phyloP scores from a whole-genome alignment of 2,888 invertebrate species.

The Erebia ligea region DNA sequence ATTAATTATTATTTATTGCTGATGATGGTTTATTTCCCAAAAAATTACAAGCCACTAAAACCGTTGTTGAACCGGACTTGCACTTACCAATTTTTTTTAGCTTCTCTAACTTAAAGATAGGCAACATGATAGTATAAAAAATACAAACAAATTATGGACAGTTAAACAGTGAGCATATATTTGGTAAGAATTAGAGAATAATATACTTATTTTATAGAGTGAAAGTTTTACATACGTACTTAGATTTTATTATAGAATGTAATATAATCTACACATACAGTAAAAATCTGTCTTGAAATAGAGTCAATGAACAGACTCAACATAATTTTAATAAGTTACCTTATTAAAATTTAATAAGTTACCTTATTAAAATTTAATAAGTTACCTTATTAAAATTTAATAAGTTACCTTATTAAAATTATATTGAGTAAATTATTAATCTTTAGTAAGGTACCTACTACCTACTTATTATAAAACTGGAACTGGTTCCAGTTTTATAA shows the following conservation, averaged over 20 bases:
- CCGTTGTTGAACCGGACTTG: too few species aligned
- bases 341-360: background rate
- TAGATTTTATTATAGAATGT: conserved; percentile 2
- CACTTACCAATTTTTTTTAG: background rate
- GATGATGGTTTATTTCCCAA: too few species aligned
- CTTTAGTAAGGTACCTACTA: too few species aligned
- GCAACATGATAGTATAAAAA: background rate
- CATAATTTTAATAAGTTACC: conserved; percentile 5
- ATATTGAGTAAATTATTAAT: conserved; percentile 4
- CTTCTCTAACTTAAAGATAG: background rate
- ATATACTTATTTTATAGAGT: conserved; percentile 5
- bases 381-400: background rate
- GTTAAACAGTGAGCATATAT: conserved; percentile 72
- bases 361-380: background rate
- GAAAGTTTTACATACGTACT: conserved; percentile 18
- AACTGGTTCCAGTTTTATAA: too few species aligned
- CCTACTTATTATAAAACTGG: too few species aligned
- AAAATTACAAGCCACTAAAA: too few species aligned
- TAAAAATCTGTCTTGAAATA: conserved; percentile 15
- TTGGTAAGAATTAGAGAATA: conserved; percentile 44
- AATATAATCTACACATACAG: conserved; percentile 11
- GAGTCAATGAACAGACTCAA: conserved; percentile 6
- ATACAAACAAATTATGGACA: conserved; percentile 43
- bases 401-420: too few species aligned
- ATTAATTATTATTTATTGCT: too few species aligned